These are phyloP conservation scores for Chauna torquata DNA, from an alignment of 2,113 vertebrate species.

Conservation along the genomic window DNA sequence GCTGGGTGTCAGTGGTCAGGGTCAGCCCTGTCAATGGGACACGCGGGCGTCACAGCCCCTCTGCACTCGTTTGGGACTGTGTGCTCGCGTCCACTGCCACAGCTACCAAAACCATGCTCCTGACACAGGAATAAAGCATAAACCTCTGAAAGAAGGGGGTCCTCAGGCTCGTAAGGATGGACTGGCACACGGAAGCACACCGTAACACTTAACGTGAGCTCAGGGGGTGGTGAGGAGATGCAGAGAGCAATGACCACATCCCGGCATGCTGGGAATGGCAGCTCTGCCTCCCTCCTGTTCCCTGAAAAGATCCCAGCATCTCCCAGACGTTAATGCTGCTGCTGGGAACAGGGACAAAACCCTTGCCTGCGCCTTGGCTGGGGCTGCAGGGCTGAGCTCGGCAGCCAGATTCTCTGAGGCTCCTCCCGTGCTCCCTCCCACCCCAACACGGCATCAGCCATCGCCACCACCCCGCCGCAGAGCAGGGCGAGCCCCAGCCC, in stretches of 20 bases:
- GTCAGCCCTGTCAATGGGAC: not conserved
- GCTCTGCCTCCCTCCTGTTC: not conserved
- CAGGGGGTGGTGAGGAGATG: accelerated
- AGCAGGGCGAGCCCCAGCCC: not conserved
- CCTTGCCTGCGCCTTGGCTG: too few relatives aligned
- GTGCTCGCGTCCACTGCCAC: not conserved
- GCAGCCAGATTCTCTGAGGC: not conserved
- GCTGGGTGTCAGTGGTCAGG: not conserved
- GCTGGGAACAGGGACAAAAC: not conserved
- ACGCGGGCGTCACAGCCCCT: accelerated
- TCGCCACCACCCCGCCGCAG: not conserved
- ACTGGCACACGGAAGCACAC: accelerated
- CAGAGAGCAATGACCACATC: accelerated
- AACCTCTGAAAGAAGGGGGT: accelerated
- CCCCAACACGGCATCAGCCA: not conserved
- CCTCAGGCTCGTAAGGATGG: not conserved
- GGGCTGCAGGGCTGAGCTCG: too few relatives aligned
- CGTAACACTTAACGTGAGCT: accelerated
- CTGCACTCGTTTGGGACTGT: not conserved
- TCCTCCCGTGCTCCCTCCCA: conserved; percentile 81
- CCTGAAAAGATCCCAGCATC: accelerated
- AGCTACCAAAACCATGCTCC: not conserved
- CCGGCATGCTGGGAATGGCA: accelerated
- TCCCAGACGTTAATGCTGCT: not conserved
- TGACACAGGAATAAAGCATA: not conserved